phyloP scores from a whole-genome alignment of 2,797 vertebrate species.

The Margarornis squamiger region DNA sequence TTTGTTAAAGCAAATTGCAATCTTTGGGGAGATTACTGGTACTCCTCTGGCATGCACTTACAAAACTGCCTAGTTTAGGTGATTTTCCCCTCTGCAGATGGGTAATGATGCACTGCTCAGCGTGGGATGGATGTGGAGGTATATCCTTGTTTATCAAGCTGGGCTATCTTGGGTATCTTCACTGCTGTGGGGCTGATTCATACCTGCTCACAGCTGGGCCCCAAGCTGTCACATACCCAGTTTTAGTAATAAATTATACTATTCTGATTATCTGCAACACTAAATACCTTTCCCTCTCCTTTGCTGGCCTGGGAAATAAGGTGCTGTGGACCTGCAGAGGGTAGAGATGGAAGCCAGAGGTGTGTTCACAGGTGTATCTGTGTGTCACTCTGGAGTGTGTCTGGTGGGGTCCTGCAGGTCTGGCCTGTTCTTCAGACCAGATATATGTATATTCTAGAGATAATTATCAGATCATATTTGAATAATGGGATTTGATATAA shows the following conservation, averaged over 20 bases:
- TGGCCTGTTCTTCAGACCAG: neutral
- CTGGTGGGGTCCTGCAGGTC: neutral
- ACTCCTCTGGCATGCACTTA: neutral
- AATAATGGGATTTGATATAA: accelerated
- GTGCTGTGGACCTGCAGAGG: neutral
- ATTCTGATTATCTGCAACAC: neutral
- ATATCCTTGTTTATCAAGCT: neutral
- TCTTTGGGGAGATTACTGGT: neutral
- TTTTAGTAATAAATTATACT: neutral
- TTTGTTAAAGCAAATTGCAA: neutral
- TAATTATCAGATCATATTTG: accelerated
- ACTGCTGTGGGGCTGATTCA: neutral
- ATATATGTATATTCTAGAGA: accelerated
- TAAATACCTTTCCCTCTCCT: neutral
- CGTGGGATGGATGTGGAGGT: neutral
- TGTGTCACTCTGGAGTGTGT: neutral
- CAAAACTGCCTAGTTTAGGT: neutral
- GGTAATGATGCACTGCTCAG: neutral
- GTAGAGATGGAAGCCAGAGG: neutral
- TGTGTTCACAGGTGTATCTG: accelerated
- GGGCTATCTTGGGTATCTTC: neutral
- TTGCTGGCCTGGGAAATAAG: neutral
- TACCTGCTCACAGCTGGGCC: neutral
- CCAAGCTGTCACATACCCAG: neutral
- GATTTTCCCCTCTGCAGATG: neutral